phyloP scores from a whole-genome alignment of 1,140 invertebrate genomes.

The Microplitis demolitor region DNA sequence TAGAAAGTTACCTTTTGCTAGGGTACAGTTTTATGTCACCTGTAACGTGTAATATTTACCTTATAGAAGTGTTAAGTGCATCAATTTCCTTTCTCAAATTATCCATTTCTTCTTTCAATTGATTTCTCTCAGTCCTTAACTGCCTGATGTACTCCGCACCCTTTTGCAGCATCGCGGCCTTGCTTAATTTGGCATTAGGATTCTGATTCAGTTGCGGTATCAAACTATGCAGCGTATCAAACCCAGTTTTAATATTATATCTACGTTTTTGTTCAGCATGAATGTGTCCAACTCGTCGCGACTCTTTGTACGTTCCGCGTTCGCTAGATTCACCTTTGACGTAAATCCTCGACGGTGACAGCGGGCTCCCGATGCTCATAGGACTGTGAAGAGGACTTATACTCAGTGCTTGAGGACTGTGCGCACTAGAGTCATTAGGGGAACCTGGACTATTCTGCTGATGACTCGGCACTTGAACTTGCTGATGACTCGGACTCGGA shows the following conservation, averaged over 20 bases:
- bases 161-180: constrained; percentile 96
- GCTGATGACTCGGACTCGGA: constrained; percentile 36
- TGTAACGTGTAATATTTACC: constrained; percentile 60
- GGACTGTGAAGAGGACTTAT: constrained; percentile 61
- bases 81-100: constrained; percentile 86
- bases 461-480: constrained; percentile 43
- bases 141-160: constrained; percentile 95
- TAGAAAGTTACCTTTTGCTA: no score
- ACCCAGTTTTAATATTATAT: constrained; percentile 97
- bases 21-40: no score
- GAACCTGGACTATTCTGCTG: constrained; percentile 51
- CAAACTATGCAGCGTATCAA: constrained; percentile 91
- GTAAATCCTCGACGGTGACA: constrained; percentile 49
- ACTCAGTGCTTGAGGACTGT: constrained; percentile 54
- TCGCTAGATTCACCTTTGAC: constrained; percentile 51
- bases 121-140: constrained; percentile 81
- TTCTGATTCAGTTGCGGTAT: constrained; percentile 91
- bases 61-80: constrained; percentile 86
- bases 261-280: constrained; percentile 97
- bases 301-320: constrained; percentile 64
- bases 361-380: constrained; percentile 54
- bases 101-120: constrained; percentile 90
- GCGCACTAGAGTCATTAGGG: constrained; percentile 51
- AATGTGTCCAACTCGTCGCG: constrained; percentile 84
- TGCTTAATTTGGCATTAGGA: constrained; percentile 90